Conservation (phyloP, 1,140 invertebrate species). For the Druon quercuslanigerum region DNA sequence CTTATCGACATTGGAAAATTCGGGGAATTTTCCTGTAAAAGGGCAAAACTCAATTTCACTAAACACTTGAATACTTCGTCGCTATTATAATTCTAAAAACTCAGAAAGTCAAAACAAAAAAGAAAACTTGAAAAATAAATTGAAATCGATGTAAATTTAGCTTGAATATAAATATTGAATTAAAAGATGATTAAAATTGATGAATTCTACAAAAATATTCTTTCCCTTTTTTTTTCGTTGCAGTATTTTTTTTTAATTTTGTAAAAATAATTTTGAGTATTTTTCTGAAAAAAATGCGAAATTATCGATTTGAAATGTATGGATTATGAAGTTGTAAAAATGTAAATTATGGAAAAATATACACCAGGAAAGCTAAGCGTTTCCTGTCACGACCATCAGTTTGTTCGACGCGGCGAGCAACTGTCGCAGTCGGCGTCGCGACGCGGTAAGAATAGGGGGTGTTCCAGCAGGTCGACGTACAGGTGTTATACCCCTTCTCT, state of each 20-base stretch:
- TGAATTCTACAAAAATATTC: too few species aligned
- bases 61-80: not conserved
- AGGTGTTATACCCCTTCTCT: conserved; percentile 56
- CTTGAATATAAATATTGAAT: too few species aligned
- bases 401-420: conserved; percentile 45
- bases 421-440: conserved; percentile 56
- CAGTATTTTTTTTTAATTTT: not conserved
- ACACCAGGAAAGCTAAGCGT: conserved; percentile 16
- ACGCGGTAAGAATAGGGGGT: conserved; percentile 43
- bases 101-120: not conserved
- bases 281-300: not conserved
- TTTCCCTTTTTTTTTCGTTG: too few species aligned
- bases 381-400: conserved; percentile 44
- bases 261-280: not conserved
- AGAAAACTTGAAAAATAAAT: not conserved
- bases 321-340: not conserved
- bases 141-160: not conserved
- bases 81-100: too few species aligned
- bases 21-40: conserved; percentile 29
- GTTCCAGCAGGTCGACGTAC: conserved; percentile 53
- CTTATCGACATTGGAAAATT: conserved; percentile 28
- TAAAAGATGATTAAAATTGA: too few species aligned
- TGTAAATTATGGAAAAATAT: not conserved
- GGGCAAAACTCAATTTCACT: not conserved
- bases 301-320: not conserved